These are phyloP conservation scores for Gallinago jamesoni DNA, from an alignment of 2,113 vertebrate genomes.

Conservation along the genomic window DNA sequence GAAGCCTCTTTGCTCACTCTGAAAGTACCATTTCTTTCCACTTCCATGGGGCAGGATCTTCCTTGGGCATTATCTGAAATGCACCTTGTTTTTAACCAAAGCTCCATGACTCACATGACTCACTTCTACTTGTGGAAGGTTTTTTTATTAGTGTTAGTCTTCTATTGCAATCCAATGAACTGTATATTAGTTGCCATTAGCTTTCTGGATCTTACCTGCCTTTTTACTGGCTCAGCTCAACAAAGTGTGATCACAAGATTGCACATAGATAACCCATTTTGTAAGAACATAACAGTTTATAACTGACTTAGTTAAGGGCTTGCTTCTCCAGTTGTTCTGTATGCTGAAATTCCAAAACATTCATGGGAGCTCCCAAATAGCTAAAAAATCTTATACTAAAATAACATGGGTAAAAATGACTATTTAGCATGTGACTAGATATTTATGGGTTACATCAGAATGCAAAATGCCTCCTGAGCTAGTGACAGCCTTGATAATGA, in stretches of 20 bases:
- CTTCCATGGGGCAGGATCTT: neutral
- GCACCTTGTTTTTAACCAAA: neutral
- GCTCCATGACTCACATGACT: neutral
- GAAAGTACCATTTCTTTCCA: neutral
- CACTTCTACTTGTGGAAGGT: neutral
- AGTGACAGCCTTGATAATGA: slow-evolving; percentile 8
- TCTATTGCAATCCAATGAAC: neutral
- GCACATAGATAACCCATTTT: neutral
- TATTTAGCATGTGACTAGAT: neutral
- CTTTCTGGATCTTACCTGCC: neutral
- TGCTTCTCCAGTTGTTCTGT: neutral
- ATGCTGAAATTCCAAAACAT: neutral
- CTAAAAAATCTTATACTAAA: neutral
- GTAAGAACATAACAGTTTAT: neutral
- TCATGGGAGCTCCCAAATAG: neutral
- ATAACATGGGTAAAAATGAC: neutral
- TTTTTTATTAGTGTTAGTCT: neutral
- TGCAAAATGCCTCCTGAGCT: neutral
- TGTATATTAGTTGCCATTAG: neutral
- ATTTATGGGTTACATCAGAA: neutral
- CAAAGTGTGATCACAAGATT: neutral
- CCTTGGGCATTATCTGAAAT: neutral
- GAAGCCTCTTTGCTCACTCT: neutral
- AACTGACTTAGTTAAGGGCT: neutral
- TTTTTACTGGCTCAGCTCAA: neutral